These are phyloP conservation scores for Caenorhabditis angaria DNA, from an alignment of 2,888 invertebrate species.

Conservation along the genomic window DNA sequence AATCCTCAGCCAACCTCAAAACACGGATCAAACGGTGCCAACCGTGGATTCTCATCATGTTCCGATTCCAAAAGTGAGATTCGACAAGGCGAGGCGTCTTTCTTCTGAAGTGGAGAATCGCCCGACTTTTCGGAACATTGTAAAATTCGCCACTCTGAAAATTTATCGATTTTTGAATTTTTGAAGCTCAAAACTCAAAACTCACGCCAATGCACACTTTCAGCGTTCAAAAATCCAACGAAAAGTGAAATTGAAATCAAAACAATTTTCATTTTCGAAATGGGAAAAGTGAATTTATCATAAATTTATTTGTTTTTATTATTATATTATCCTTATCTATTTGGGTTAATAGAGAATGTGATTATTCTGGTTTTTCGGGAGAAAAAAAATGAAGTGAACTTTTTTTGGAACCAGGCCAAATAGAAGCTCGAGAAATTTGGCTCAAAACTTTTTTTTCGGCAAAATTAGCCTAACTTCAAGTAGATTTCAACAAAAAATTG, in stretches of 20 bases:
- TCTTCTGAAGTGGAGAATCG: conserved; percentile 30
- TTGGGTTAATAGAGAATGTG: background rate
- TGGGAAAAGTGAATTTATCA: background rate
- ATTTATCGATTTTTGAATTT: background rate
- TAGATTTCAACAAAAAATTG: no score
- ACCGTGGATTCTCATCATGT: conserved; percentile 53
- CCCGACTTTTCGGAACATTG: conserved; percentile 38
- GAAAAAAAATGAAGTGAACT: no score
- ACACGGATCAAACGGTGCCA: conserved; percentile 57
- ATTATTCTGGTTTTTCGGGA: no score
- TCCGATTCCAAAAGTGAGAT: conserved; percentile 62
- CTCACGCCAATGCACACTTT: conserved; percentile 63
- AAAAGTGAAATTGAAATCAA: background rate
- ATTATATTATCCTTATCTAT: background rate
- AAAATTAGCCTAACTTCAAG: no score
- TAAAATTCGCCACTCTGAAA: conserved; percentile 66
- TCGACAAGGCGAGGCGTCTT: conserved; percentile 58
- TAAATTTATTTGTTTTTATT: background rate
- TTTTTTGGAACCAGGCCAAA: no score
- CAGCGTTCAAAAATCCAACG: background rate
- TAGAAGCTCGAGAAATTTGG: no score
- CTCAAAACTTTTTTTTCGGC: no score
- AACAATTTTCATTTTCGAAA: background rate
- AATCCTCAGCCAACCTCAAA: conserved; percentile 57
- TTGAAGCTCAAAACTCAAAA: conserved; percentile 2